Evolutionary conservation across 2,888 invertebrate species (phyloP), one percentile per base, ranked within the genome.

Genomic region (Hyles lineata): DNA sequence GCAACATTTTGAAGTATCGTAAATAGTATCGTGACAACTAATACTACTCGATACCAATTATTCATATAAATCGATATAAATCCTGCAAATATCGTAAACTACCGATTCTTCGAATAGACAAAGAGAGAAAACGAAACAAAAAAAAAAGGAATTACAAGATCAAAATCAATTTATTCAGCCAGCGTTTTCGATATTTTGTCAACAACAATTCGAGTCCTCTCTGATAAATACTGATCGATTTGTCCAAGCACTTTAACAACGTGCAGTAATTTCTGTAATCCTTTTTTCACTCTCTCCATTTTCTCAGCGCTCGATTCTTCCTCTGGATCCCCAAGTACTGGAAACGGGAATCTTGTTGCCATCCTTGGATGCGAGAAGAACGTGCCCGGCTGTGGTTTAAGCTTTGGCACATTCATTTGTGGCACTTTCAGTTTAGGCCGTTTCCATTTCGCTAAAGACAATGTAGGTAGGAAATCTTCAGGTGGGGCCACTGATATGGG

Each of bases 271-370:
- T 92, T 93, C 78, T 92, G 90, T 0, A 94, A 87, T 0, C 91
- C 93, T 76, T 92, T 94, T 78, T 93, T 93, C 74, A 94, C 91
- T 69, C 84, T 89, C 74, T 92, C 92, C 90, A 94, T 89, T 73
- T 83, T 84, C 75, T 94, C 94, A 1, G 89, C 92, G 74, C 93
- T 93, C 4, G 91, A 85, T 71, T 90, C 90, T 73, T 90, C 90
- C 73, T 87, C 85, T 9, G 78, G 76, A 73, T 83, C 84, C 75
- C 85, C 88, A 15, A 87, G 78, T 0, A 80, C 77, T 15, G 83
- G 74, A 63, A 89, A 80, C 9, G 75, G 74, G 84, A 87, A 89
- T 2, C 89, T 78, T 2, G 86, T 77, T 8, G 90, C 90, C 4
- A 93, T 75, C 75, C 79, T 89, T 1, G 94, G 93, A 9, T 91